phyloP scores from a whole-genome alignment of 2,797 vertebrate genomes.

The Ambastaia sidthimunki region DNA sequence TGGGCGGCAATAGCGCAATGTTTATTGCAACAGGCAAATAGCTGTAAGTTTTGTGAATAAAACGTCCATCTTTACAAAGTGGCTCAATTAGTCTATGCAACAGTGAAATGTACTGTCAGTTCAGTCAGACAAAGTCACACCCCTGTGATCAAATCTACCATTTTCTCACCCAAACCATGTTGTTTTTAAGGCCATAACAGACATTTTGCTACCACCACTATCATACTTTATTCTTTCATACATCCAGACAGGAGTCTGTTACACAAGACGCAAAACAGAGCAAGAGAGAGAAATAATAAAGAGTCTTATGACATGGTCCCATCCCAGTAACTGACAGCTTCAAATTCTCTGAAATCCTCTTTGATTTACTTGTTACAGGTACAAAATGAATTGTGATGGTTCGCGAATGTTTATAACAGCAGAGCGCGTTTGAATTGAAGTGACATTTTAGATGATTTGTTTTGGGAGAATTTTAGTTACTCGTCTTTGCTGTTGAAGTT shows the following conservation, averaged over 20 bases:
- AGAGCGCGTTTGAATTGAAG: slow-evolving; percentile 13
- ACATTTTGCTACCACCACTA: neutral
- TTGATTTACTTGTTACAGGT: slow-evolving; percentile 24
- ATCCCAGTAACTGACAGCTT: slow-evolving; percentile 48
- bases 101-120: slow-evolving; percentile 4
- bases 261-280: slow-evolving; percentile 44
- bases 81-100: neutral
- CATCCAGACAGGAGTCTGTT: slow-evolving; percentile 46
- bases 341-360: slow-evolving; percentile 39
- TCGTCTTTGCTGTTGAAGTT: neutral
- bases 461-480: slow-evolving; percentile 17
- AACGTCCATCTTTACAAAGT: neutral
- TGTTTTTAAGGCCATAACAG: neutral
- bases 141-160: neutral
- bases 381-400: slow-evolving; percentile 30
- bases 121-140: neutral
- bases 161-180: neutral
- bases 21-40: neutral
- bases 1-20: neutral
- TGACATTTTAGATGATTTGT: slow-evolving; percentile 29
- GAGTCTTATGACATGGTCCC: slow-evolving; percentile 48
- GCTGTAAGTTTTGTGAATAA: neutral
- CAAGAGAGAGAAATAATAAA: slow-evolving; percentile 46
- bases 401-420: neutral
- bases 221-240: neutral